Conservation (phyloP, 1,140 invertebrate species). For the Leptinotarsa undecemlineata region DNA sequence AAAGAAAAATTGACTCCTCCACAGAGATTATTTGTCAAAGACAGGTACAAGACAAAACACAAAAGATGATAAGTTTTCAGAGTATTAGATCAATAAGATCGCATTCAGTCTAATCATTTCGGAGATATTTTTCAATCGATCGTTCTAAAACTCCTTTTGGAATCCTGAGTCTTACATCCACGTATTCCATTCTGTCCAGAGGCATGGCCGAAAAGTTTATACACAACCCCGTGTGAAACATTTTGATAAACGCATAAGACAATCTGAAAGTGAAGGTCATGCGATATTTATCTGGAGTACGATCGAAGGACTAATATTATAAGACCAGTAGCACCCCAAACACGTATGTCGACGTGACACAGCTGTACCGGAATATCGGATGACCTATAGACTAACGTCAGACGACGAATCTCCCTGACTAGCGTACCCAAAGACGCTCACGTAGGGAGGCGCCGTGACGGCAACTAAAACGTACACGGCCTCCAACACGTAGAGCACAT, state of each 20-base stretch:
- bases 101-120: too few relatives aligned
- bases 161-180: too few relatives aligned
- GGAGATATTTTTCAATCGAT: too few relatives aligned
- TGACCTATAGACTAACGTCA: conserved; percentile 50
- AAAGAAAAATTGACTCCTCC: too few relatives aligned
- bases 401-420: conserved; percentile 49
- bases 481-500: conserved; percentile 18
- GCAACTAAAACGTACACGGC: conserved; percentile 14
- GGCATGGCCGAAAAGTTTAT: too few relatives aligned
- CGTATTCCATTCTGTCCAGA: too few relatives aligned
- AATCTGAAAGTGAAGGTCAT: conserved; percentile 18
- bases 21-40: too few relatives aligned
- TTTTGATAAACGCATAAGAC: conserved; percentile 11
- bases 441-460: conserved; percentile 34
- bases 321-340: conserved; percentile 52
- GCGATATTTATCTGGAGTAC: conserved; percentile 18
- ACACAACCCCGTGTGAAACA: background rate
- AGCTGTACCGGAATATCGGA: conserved; percentile 51
- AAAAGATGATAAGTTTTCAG: too few relatives aligned
- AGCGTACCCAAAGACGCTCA: conserved; percentile 41
- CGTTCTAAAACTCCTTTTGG: too few relatives aligned
- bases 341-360: conserved; percentile 54
- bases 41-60: too few relatives aligned
- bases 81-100: too few relatives aligned
- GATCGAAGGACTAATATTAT: conserved; percentile 42